Evolutionary conservation across 2,888 invertebrate species (phyloP).

Genomic region (Miltochrista miniata): DNA sequence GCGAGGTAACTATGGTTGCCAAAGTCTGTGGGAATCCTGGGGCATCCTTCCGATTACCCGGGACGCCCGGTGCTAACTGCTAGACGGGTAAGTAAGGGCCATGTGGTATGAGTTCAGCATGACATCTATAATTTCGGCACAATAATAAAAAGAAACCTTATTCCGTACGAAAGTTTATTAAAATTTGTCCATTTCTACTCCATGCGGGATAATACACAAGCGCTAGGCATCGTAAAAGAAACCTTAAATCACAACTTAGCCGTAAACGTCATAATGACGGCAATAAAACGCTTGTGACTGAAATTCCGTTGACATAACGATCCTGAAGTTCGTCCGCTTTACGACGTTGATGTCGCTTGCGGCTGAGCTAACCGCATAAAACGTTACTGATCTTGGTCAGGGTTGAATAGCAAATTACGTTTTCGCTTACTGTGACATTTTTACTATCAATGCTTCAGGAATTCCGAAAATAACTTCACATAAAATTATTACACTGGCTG

Average conservation of each 20-base stretch:
- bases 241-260: conserved; percentile 7
- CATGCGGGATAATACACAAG: not conserved
- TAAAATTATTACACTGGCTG: too few species aligned
- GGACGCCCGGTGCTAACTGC: too few species aligned
- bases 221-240: not conserved
- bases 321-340: conserved; percentile 4
- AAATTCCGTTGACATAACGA: conserved; percentile 11
- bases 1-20: too few species aligned
- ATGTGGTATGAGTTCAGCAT: too few species aligned
- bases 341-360: conserved; percentile 10
- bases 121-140: too few species aligned
- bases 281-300: conserved; percentile 22
- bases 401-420: conserved; percentile 6
- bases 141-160: too few species aligned
- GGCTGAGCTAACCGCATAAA: not conserved
- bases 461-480: too few species aligned
- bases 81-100: too few species aligned
- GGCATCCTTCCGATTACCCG: too few species aligned
- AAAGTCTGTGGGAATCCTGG: too few species aligned
- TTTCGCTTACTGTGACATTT: too few species aligned
- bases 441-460: too few species aligned
- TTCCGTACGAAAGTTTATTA: not conserved
- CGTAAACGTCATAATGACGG: conserved; percentile 18
- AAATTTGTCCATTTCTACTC: not conserved
- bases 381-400: conserved; percentile 4